Base-by-base conservation (phyloP, 1,140 invertebrate species). In the Eueides isabella region DNA sequence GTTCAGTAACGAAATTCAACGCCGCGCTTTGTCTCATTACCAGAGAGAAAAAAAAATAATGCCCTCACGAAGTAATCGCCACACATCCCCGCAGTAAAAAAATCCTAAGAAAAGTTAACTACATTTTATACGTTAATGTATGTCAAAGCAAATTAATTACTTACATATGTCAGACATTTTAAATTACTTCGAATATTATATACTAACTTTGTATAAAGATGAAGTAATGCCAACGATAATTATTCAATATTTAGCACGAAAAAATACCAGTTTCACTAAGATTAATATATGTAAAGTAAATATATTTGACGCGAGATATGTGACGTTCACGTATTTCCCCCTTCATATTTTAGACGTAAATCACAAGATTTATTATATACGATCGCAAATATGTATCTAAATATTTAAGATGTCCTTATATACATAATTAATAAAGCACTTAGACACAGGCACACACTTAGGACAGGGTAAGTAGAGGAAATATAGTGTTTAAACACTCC, bases 321-420 rank as follows among this genome's bases (percentile, higher is more conserved):
- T 55, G 48, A 23, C 48, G 48, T 55, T 4, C 48, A 55, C 48
- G 48, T 55, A 9, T 55, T 55, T 55, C 48, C 23, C 48, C 48
- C 3, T 11, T 19, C 12, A 23, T 5, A 19, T 6, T 7, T 19
- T 4, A 23, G 9, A 26, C 19, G 48, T 55, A 55, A 23, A 55
- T 26, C 23, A 26, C 48, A 5, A 55, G 9, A 23, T 55, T 55
- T 55, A 55, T 55, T 19, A 9, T 55, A 23, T 11, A 11, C 26
- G 48, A 1, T 55, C 3, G 48, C n/a, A 55, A 26, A 55, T 55
- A 23, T 55, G 19, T 14, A 26, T 12, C 2, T 38, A 38, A 2
- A 11, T 38, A 38, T 38, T 38, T 7, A 31, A 3, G 31, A 31
- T 7, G 31, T 5, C 7, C 31, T 31, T 31, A 31, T 31, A 31